Evolutionary conservation across 2,113 vertebrate species (phyloP).

Genomic region (Choloepus hoffmanni): DNA sequence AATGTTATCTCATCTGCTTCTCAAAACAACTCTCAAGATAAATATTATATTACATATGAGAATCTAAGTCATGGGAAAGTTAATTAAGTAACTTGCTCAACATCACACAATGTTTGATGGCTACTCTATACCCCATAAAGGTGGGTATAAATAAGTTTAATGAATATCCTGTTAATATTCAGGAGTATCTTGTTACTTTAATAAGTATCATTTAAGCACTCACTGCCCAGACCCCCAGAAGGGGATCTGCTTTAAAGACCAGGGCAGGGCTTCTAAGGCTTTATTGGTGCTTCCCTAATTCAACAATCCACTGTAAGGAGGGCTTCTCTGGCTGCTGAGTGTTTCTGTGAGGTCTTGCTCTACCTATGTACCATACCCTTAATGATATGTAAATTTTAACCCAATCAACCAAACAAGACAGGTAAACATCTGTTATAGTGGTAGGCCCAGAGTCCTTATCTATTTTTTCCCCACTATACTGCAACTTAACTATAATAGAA

Average conservation of each 20-base stretch:
- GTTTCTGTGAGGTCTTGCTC: background rate
- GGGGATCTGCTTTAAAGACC: background rate
- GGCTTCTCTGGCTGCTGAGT: background rate
- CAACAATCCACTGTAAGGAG: fast-evolving
- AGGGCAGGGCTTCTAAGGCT: background rate
- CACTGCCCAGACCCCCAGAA: background rate
- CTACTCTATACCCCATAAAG: background rate
- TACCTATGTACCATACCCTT: background rate
- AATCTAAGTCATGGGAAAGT: background rate
- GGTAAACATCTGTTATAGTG: background rate
- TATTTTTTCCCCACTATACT: background rate
- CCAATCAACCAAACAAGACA: background rate
- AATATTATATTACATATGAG: background rate
- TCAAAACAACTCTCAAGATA: background rate
- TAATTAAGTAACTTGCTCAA: background rate
- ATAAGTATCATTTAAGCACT: background rate
- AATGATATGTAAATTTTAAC: background rate
- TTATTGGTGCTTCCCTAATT: background rate
- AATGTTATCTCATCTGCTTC: background rate
- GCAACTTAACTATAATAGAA: background rate
- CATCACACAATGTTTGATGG: background rate
- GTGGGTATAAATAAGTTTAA: background rate
- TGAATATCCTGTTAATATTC: background rate
- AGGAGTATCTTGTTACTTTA: background rate
- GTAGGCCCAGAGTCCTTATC: background rate